A percentile compares a stretch with the other conserved stretches of the same genome.
Evolutionary conservation across 2,113 vertebrate species (phyloP).

Genomic region (Peromyscus polionotus): DNA sequence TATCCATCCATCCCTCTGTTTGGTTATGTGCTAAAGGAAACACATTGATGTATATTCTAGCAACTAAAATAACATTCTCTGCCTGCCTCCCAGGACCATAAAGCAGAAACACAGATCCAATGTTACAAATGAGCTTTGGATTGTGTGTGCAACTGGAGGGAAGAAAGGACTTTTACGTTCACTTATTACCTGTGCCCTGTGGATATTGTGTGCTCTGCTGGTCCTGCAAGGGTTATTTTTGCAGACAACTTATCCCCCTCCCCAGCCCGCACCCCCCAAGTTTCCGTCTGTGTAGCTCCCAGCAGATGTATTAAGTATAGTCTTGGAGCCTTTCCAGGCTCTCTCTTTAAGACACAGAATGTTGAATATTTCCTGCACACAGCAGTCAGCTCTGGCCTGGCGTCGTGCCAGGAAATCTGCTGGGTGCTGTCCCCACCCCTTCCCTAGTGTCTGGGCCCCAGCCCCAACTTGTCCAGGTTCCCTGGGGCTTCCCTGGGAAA

Average conservation of each 20-base stretch:
- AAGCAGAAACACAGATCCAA: background rate
- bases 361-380: conserved; percentile 88
- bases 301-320: conserved; percentile 88
- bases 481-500: conserved; percentile 8
- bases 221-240: conserved; percentile 64
- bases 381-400: conserved; percentile 84
- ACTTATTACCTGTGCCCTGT: background rate
- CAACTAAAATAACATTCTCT: background rate
- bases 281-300: conserved; percentile 74
- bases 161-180: background rate
- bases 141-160: background rate
- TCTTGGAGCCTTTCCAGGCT: conserved; percentile 87
- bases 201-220: background rate
- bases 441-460: conserved; percentile 24
- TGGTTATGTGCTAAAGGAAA: background rate
- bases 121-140: background rate
- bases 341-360: conserved; percentile 83
- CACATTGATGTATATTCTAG: background rate
- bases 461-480: conserved; percentile 59
- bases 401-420: conserved; percentile 80
- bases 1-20: background rate
- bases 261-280: background rate
- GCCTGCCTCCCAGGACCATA: background rate
- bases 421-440: conserved; percentile 56
- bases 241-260: background rate